phyloP scores from a whole-genome alignment of 1,140 invertebrate genomes.

The Augochlora pura region DNA sequence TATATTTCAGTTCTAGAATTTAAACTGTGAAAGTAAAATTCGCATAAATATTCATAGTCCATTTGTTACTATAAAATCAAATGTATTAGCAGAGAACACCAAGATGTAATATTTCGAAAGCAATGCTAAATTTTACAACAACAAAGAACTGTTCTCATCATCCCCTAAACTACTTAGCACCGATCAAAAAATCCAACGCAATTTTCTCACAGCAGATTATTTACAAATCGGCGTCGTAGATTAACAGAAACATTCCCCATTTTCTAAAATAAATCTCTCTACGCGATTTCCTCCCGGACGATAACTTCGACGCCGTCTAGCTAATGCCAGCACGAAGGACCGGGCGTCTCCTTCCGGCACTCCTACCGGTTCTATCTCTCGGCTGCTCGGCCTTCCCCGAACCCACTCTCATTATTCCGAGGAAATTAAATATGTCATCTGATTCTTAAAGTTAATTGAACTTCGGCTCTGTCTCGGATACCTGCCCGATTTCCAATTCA shows the following conservation, averaged over 20 bases:
- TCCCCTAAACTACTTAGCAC: too few relatives aligned
- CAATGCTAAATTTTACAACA: too few relatives aligned
- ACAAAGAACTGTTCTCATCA: too few relatives aligned
- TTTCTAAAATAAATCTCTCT: conserved; percentile 53
- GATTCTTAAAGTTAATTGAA: conserved; percentile 77
- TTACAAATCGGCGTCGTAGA: not conserved
- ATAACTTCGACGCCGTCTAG: conserved; percentile 67
- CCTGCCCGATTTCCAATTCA: conserved; percentile 72
- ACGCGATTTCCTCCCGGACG: conserved; percentile 42
- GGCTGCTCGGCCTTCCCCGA: conserved; percentile 58
- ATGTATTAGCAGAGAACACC: too few relatives aligned
- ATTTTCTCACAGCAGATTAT: not conserved
- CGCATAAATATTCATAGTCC: too few relatives aligned
- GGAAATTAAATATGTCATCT: conserved; percentile 78
- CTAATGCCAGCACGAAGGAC: conserved; percentile 45
- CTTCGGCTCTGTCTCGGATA: conserved; percentile 66
- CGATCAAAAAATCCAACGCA: too few relatives aligned
- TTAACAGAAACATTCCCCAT: conserved; percentile 56
- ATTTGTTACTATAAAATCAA: too few relatives aligned
- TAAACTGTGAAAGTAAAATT: too few relatives aligned
- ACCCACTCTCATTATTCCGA: conserved; percentile 74
- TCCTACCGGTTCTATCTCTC: conserved; percentile 69
- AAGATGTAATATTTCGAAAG: too few relatives aligned
- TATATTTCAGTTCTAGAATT: too few relatives aligned
- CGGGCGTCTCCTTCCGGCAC: conserved; percentile 71